A percentile compares a stretch with the other conserved stretches of the same genome.
These are phyloP conservation scores for Ferdinandea cuprea DNA, from an alignment of 2,888 invertebrate species.

Conservation along the genomic window DNA sequence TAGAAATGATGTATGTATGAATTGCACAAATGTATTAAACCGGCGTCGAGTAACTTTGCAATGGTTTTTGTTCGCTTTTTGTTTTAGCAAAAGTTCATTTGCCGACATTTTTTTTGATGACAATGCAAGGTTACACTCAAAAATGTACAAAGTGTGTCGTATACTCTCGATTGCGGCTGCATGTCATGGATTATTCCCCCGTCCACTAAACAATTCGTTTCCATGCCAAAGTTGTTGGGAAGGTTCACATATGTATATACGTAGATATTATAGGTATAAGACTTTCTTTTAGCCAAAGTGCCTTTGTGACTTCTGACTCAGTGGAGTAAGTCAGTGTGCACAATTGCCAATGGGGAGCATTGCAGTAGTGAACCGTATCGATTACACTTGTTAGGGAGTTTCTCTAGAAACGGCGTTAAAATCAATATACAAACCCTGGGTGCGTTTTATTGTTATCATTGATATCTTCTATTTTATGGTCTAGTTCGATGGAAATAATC, in stretches of 20 bases:
- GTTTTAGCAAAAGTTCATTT: constrained; percentile 25
- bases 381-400: constrained; percentile 64
- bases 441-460: constrained; percentile 6
- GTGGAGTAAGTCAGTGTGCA: background rate
- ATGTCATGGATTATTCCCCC: constrained; percentile 35
- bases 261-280: no score
- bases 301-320: constrained; percentile 12
- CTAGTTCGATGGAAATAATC: constrained; percentile 60
- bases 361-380: constrained; percentile 55
- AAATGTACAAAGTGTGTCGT: constrained; percentile 32
- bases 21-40: no score
- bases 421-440: constrained; percentile 44
- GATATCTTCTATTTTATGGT: constrained; percentile 52
- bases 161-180: constrained; percentile 32
- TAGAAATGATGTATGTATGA: no score
- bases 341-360: constrained; percentile 22
- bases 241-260: no score
- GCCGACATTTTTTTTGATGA: constrained; percentile 33
- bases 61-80: background rate
- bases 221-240: background rate
- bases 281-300: constrained; percentile 13
- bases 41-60: no score
- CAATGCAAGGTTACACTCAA: constrained; percentile 42
- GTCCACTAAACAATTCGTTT: constrained; percentile 12
- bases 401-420: constrained; percentile 65